phyloP scores from a whole-genome alignment of 2,888 invertebrate genomes.

The Helleia helle region DNA sequence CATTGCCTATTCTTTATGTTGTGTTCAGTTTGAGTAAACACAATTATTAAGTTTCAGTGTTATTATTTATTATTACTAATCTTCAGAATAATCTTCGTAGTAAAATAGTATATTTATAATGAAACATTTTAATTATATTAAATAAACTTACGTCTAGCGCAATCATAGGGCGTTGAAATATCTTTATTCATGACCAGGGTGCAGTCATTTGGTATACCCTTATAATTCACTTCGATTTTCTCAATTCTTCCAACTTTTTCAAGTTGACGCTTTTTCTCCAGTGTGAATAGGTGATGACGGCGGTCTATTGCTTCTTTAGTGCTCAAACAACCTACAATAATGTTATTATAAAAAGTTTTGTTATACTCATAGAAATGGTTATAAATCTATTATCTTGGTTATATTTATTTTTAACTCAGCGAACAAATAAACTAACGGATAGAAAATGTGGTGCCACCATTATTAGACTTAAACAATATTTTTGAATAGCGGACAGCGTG shows the following conservation, averaged over 20 bases:
- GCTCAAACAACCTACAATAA: constrained; percentile 54
- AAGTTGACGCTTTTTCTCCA: constrained; percentile 83
- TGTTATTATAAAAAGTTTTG: background rate
- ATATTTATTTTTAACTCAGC: background rate
- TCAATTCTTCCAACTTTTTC: constrained; percentile 87
- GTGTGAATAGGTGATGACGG: constrained; percentile 81
- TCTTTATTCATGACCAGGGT: constrained; percentile 91
- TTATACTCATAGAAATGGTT: background rate
- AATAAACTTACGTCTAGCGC: constrained; percentile 91
- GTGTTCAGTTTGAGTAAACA: too few relatives aligned
- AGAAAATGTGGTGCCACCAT: constrained; percentile 21
- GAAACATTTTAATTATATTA: too few relatives aligned
- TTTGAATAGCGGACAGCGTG: constrained; percentile 35
- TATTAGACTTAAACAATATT: constrained; percentile 31
- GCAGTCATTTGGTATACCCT: constrained; percentile 82
- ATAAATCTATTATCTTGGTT: too few relatives aligned
- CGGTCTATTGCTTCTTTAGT: constrained; percentile 68
- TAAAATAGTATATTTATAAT: too few relatives aligned
- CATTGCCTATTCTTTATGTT: too few relatives aligned
- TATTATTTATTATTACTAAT: too few relatives aligned
- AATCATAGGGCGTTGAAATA: constrained; percentile 93
- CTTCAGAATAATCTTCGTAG: too few relatives aligned
- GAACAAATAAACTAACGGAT: constrained; percentile 28
- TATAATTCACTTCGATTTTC: constrained; percentile 90
- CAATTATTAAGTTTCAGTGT: too few relatives aligned